Conservation (phyloP, 2,888 invertebrate species). For the Andrena dorsata region DNA sequence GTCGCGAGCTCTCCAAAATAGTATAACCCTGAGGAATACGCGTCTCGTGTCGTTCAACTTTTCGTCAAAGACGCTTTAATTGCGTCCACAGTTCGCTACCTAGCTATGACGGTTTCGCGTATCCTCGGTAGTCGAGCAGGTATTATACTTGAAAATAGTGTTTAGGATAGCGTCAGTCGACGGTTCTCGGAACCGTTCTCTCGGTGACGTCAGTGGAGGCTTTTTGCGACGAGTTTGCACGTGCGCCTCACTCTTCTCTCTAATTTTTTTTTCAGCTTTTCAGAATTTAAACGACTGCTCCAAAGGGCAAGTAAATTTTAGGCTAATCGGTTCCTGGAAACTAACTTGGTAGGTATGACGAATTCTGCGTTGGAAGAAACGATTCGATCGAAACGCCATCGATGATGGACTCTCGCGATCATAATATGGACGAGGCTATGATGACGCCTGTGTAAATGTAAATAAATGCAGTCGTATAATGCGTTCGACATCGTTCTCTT, state of each 20-base stretch:
- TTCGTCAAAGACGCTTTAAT: neutral
- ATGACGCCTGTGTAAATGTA: neutral
- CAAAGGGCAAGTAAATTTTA: neutral
- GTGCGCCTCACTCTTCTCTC: too few species aligned
- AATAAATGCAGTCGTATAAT: neutral
- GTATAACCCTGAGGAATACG: conserved; percentile 23
- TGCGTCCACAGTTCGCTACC: conserved; percentile 26
- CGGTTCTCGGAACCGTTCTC: conserved; percentile 21
- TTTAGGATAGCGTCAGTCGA: neutral
- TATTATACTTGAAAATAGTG: conserved; percentile 13
- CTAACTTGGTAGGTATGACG: neutral
- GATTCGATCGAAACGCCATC: neutral
- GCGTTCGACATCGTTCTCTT: neutral
- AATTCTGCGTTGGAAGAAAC: neutral
- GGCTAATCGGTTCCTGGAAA: conserved; percentile 1
- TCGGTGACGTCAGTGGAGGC: neutral
- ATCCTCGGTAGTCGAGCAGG: neutral
- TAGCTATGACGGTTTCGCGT: conserved; percentile 12
- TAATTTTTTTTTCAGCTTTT: neutral
- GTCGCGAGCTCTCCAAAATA: conserved; percentile 17
- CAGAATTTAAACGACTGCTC: neutral
- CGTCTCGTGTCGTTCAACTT: conserved; percentile 35
- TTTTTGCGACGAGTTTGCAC: neutral
- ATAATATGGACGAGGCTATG: neutral
- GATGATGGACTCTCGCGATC: too few species aligned